Evolutionary conservation across 1,140 invertebrate genomes (phyloP), one percentile per base, ranked within the genome.

Genomic region (Halesus radiatus): DNA sequence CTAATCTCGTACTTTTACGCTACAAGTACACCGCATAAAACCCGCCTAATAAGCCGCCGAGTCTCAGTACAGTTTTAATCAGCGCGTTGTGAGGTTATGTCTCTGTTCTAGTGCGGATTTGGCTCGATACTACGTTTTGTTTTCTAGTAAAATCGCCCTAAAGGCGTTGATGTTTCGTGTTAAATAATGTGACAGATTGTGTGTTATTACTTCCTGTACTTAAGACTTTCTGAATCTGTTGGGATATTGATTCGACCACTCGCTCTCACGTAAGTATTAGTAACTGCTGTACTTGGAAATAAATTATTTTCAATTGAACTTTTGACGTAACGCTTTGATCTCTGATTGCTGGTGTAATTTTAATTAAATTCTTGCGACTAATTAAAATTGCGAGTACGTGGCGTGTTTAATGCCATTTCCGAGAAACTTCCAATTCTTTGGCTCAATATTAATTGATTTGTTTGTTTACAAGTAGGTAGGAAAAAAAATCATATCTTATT

Each of bases 171-270:
- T 32, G 62, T 66, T 66, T 66, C 29, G 23, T n/a, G 23, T 6
- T 66, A 60, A 66, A 29, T 66, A 66, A 32, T 66, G 62, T 68
- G 64, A 68, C 32, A 68, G 64, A 45, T 68, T 18, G 64, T 32
- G 16, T 68, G 26, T 68, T 68, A 20, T 18, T 56, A 7, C 8
- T 20, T 3, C 4, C 18, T 56, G 37, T 45, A 45, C 37, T 13
- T 45, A 45, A n/a, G 54, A 22, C 54, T 56, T n/a, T 45, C 10
- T 60, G 26, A 66, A 37, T 37, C 20, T 13, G 18, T 20, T 20
- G 64, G 62, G 37, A 68, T 37, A 68, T 68, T 68, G 64, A 37
- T 66, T 66, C 29, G 13, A 45, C 37, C 8, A 13, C 37, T 45
- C 32, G 32, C 32, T 37, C 32, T 37, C 37, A 45, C 37, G 37